Evolutionary conservation across 37 sponge, comb jelly and placozoan genomes (phyloP).

Genomic region (Crambe crambe): DNA sequence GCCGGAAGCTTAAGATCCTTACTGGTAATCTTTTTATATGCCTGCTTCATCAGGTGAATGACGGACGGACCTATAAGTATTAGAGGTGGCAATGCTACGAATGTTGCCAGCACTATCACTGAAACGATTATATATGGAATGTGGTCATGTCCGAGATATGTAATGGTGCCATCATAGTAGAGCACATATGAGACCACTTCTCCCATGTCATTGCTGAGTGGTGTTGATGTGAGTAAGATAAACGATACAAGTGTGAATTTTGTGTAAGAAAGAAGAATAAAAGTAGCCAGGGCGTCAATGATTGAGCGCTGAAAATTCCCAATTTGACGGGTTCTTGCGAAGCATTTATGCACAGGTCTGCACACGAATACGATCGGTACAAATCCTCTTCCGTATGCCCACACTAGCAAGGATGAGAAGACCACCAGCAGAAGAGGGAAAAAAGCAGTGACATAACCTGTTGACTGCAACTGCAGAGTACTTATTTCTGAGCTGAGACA

Average conservation of each 20-base stretch:
- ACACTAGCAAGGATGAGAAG: constrained; percentile 13
- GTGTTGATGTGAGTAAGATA: constrained; percentile 37
- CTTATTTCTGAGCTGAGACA: constrained; percentile 29
- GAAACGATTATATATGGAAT: constrained; percentile 35
- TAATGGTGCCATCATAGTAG: constrained; percentile 45
- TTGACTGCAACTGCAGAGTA: constrained; percentile 11
- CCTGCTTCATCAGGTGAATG: background rate
- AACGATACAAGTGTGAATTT: constrained; percentile 63
- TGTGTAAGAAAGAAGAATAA: constrained; percentile 69
- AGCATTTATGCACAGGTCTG: constrained; percentile 41
- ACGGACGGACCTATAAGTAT: constrained; percentile 46
- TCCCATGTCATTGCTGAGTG: constrained; percentile 1
- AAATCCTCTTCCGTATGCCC: constrained; percentile 23
- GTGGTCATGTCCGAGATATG: constrained; percentile 18
- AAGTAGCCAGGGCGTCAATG: constrained; percentile 57
- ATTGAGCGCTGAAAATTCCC: constrained; percentile 39
- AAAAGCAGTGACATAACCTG: constrained; percentile 44
- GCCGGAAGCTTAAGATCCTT: background rate
- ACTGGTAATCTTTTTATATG: background rate
- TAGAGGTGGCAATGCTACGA: constrained; percentile 57
- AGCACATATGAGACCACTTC: background rate
- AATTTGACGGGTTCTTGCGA: constrained; percentile 15
- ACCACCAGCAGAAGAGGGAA: constrained; percentile 37
- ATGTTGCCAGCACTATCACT: constrained; percentile 9
- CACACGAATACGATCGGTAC: background rate